Base-by-base conservation (phyloP, 2,888 invertebrate genomes). In the Conchocele bisecta region DNA sequence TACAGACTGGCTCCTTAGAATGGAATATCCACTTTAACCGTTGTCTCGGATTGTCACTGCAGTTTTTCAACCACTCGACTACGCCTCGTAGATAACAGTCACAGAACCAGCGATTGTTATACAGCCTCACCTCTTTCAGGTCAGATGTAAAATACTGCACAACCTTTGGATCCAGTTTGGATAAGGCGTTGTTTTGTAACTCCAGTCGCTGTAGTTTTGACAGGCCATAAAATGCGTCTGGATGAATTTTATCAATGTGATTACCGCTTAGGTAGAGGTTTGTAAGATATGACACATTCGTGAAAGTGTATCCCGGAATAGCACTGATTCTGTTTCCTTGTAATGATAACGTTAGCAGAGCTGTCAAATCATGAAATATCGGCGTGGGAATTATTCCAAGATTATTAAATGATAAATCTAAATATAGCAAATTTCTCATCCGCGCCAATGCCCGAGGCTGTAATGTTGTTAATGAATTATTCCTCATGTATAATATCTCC, bases 31-130 rank as follows among this genome's bases (percentile, higher is more conserved):
- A 87, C 26, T 78, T 57, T 9, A 84, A 42, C 28, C 75, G 60
- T 15, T 82, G 65, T 28, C 46, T 50, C 3, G 58, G 39, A 22
- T 67, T 68, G 28, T 70, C 63, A 24, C 81, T 79, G 17, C 66
- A 75, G 33, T 82, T 81, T 37, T 68, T 70, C 20, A 87, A 67
- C 85, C 86, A 88, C 15, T 75, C 50, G 17, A 83, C 69, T 24
- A 88, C 66, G 87, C 88, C 88, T 4, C 86, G 75, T 20, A 87
- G 61, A 2, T 79, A 65, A 72, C 88, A 88, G 75, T 88, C 87
- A 73, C 88, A 88, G 51, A 79, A 74, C 88, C 88, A 88, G 6
- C 83, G 85, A 33, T 88, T 88, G 56, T 86, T 79, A 58, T 83
- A 82, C 22, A 88, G 77, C 26, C 81, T 82, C 6, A 87, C 69